phyloP scores from a whole-genome alignment of 2,797 vertebrate species.

The Acropternis orthonyx region DNA sequence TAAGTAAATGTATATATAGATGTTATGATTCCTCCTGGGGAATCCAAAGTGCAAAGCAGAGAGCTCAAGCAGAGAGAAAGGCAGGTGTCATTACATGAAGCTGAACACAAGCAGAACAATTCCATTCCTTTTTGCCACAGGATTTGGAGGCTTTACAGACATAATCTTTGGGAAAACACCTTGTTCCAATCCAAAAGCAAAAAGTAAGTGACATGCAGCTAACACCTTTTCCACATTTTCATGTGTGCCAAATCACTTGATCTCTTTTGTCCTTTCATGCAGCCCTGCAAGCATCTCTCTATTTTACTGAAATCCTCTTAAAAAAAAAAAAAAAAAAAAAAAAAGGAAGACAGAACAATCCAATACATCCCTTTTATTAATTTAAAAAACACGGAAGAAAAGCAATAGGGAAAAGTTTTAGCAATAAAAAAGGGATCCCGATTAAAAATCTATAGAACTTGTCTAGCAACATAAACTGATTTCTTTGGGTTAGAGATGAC shows the following conservation, averaged over 20 bases:
- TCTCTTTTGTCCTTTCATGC: neutral
- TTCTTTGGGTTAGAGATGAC: slow-evolving; percentile 65
- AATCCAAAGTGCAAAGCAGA: slow-evolving; percentile 21
- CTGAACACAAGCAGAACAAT: slow-evolving; percentile 3
- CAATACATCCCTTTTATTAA: slow-evolving; percentile 60
- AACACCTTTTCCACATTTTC: neutral
- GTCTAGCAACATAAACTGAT: slow-evolving; percentile 57
- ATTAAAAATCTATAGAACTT: slow-evolving; percentile 60
- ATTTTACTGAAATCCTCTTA: slow-evolving; percentile 8
- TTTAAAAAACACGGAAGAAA: slow-evolving; percentile 53
- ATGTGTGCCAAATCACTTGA: neutral
- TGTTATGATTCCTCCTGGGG: neutral
- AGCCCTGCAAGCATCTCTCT: slow-evolving; percentile 7
- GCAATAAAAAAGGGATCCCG: slow-evolving; percentile 58
- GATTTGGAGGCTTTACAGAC: neutral
- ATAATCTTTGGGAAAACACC: neutral
- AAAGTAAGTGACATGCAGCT: neutral
- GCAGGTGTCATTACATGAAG: neutral
- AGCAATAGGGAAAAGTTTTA: slow-evolving; percentile 41
- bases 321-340: neutral
- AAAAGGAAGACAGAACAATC: slow-evolving; percentile 46
- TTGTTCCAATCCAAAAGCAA: slow-evolving; percentile 21
- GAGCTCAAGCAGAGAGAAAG: slow-evolving; percentile 36
- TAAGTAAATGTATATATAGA: neutral
- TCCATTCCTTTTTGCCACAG: slow-evolving; percentile 19